A percentile compares a stretch with the other conserved stretches of the same genome.
These are phyloP conservation scores for Lutraria rhynchaena DNA, from an alignment of 1,140 invertebrate species.

Conservation along the genomic window DNA sequence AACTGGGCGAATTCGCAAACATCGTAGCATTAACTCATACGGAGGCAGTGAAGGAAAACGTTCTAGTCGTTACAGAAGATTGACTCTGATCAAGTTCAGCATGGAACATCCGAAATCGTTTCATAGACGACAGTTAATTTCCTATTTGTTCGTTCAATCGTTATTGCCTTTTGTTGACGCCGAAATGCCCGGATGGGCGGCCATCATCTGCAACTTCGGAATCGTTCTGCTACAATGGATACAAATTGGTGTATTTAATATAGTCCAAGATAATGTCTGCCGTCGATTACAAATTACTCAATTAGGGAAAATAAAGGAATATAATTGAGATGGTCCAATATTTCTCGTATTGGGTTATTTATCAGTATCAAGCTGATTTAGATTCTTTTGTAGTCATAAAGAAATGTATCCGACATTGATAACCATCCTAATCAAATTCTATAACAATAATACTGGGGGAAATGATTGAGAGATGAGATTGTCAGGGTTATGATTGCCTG, in stretches of 20 bases:
- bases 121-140: constrained; percentile 59
- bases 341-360: constrained; percentile 57
- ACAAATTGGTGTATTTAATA: constrained; percentile 61
- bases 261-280: constrained; percentile 50
- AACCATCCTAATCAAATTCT: constrained; percentile 62
- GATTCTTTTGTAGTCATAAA: constrained; percentile 59
- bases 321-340: constrained; percentile 51
- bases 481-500: constrained; percentile 49
- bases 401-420: constrained; percentile 56
- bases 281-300: constrained; percentile 60
- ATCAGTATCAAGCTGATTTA: constrained; percentile 60
- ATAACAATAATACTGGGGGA: constrained; percentile 56
- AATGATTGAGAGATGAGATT: constrained; percentile 22
- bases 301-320: constrained; percentile 59
- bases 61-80: constrained; percentile 26
- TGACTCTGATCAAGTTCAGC: constrained; percentile 33
- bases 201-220: constrained; percentile 33
- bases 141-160: constrained; percentile 47
- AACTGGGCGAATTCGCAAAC: too few species aligned
- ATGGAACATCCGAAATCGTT: constrained; percentile 51
- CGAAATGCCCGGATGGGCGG: constrained; percentile 47
- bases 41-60: neutral
- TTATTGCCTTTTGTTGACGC: constrained; percentile 59
- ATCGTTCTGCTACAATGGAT: constrained; percentile 31
- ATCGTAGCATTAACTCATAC: constrained; percentile 25